Evolutionary conservation across 2,113 vertebrate species (phyloP).

Genomic region (Chaetorhynchus papuensis): DNA sequence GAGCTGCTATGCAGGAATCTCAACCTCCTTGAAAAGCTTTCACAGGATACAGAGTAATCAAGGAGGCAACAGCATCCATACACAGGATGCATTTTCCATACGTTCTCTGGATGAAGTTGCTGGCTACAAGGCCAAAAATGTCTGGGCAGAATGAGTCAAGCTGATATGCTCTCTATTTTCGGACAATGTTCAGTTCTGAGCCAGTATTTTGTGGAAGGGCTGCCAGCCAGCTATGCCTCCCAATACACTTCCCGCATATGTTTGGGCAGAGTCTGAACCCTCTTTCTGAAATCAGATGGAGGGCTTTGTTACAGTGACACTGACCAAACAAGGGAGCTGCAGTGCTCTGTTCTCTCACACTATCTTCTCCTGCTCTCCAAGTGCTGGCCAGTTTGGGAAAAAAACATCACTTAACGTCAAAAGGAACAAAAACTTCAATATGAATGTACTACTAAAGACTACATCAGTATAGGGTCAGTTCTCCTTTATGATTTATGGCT

Average conservation of each 20-base stretch:
- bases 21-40: background rate
- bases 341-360: background rate
- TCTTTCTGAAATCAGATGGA: background rate
- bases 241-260: background rate
- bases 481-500: background rate
- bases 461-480: background rate
- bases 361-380: background rate
- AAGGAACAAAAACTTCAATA: background rate
- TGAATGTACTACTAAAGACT: background rate
- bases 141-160: background rate
- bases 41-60: background rate
- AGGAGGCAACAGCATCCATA: background rate
- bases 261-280: background rate
- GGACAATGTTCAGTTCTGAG: conserved; percentile 29
- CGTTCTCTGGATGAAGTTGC: background rate
- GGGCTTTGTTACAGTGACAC: background rate
- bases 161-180: conserved; percentile 41
- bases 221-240: conserved; percentile 2
- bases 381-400: background rate
- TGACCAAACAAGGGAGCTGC: background rate
- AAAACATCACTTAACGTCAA: background rate
- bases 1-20: background rate
- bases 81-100: background rate
- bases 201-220: background rate
- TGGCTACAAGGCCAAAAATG: conserved; percentile 22